Conservation (phyloP, 1,140 invertebrate genomes). For the Argopecten irradians region DNA sequence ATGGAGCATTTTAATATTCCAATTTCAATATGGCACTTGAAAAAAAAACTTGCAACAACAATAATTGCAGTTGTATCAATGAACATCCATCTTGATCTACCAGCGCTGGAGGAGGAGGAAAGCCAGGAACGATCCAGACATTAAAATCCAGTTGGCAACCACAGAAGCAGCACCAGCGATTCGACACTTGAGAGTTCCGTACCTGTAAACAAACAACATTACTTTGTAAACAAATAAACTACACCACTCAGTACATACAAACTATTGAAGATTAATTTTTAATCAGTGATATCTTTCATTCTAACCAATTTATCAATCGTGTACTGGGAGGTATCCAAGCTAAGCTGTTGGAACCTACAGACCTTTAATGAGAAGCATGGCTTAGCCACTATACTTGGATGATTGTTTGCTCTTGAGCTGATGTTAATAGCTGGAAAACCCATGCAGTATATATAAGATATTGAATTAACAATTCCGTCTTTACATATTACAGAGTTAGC, state of each 20-base stretch:
- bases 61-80: too few species aligned
- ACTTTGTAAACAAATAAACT: background rate
- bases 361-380: too few species aligned
- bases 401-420: background rate
- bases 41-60: background rate
- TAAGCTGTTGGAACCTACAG: too few species aligned
- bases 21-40: background rate
- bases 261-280: background rate
- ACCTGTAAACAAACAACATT: slow-evolving; percentile 78
- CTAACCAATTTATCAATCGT: background rate
- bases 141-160: slow-evolving; percentile 59
- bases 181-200: slow-evolving; percentile 86
- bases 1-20: too few species aligned
- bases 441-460: background rate
- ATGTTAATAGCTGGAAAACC: background rate
- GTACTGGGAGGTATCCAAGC: too few species aligned
- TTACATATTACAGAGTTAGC: too few species aligned
- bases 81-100: background rate
- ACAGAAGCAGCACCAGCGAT: slow-evolving; percentile 84
- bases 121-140: slow-evolving; percentile 22
- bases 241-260: background rate
- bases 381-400: background rate
- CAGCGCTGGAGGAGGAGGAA: background rate
- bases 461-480: too few species aligned
- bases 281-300: background rate